Evolutionary conservation across 2,113 vertebrate species (phyloP), one percentile per base, ranked within the genome.

Genomic region (Chloropsis cyanopogon): DNA sequence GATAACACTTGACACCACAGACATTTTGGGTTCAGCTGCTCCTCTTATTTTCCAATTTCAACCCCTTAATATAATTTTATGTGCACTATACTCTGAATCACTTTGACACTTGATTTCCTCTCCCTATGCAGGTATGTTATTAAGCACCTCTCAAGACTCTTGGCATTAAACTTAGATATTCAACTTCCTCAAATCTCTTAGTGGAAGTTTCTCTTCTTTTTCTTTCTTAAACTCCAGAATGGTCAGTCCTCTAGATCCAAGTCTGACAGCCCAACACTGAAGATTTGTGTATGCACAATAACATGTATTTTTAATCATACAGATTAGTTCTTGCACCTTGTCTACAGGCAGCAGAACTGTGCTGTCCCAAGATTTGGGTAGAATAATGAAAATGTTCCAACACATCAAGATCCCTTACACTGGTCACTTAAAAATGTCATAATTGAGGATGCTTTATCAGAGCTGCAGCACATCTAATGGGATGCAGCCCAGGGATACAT

Each of bases 391-490:
- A 87, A 50, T 0, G 0, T 11, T 50, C 53, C 31, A 89, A 61
- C 19, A 25, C 21, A 5, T 59, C 33, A 42, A 39, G 33, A 54
- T 11, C 28, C 50, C 77, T 68, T n/a, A 29, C 63, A 12, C 7
- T 4, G 1, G 28, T 76, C 18, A 18, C 33, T 52, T 41, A 3
- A 0, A 72, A 72, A 59, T 5, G 8, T 10, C 1, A 0, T 22
- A 82, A 86, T 3, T 8, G 15, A 47, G 33, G 29, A 10, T 6
- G 26, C 33, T 39, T 44, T 6, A 61, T 15, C 42, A 77, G 50
- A 69, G 19, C 26, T 37, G 44, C 28, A 52, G 25, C 28, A 35
- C 17, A 60, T 11, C 37, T 25, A 6, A 68, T 37, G 37, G 37
- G 37, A 37, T 37, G 37, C 37, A 37, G 3, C 16, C 29, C 56